Evolutionary conservation across 2,797 vertebrate species (phyloP), one percentile per base, ranked within the genome.

Genomic region (Tadarida brasiliensis): DNA sequence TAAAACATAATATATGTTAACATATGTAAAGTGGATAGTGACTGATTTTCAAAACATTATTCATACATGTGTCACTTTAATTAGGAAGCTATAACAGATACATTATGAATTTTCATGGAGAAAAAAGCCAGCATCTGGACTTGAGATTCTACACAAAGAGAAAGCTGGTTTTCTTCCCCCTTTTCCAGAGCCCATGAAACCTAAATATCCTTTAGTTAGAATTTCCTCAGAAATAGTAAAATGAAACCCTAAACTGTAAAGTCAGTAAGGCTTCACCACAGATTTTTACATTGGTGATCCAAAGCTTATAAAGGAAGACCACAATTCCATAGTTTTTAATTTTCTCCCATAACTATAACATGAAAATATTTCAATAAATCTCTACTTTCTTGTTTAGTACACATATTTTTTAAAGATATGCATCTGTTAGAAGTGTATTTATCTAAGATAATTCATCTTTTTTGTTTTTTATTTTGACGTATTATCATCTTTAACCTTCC

Each of bases 61-160:
- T 96, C 89, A 96, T 95, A 97, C 83, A 96, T 85, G 92, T 97
- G 76, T 94, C 91, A 94, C 74, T 97, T 97, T 97, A 97, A 97
- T 97, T 96, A 96, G 86, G 84, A 87, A 91, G 78, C 54, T 96
- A 95, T 95, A 89, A 89, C 92, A 92, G 86, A 94, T 77, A 91
- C 86, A 96, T 73, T 94, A 96, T 97, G 89, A 96, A 95, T 97
- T 96, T 96, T 96, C 86, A 97, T 97, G 94, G 96, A 91, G 85
- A 92, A 77, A 90, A 84, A 93, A 89, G 8, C 44, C 65, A 84
- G 89, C 89, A 81, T 97, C 96, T 97, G 96, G 92, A 96, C 90
- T 88, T 91, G 73, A 51, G 59, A 65, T 56, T 57, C 86, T 84
- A 76, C 65, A 96, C 56, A 96, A 94, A 96, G 85, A 76, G 30